Percentiles rank a stretch among this genome's conserved stretches.
These are phyloP conservation scores for Philereme vetulata DNA, from an alignment of 2,888 invertebrate genomes.

Conservation along the genomic window DNA sequence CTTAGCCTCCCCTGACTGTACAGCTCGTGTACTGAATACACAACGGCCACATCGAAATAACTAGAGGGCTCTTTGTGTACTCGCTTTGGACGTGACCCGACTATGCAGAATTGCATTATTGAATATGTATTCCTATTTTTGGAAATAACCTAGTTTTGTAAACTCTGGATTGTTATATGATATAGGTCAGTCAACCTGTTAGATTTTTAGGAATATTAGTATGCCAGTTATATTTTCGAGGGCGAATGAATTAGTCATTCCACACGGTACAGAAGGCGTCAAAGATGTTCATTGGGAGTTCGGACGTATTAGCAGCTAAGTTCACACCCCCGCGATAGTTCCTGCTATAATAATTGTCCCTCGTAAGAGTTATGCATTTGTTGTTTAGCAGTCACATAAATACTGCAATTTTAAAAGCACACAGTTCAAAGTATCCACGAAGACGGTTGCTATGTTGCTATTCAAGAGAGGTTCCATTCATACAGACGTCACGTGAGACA, in stretches of 20 bases:
- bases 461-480: slow-evolving; percentile 46
- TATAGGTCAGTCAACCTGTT: no score
- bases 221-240: no score
- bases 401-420: neutral
- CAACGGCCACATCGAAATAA: slow-evolving; percentile 28
- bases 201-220: no score
- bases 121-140: slow-evolving; percentile 17
- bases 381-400: neutral
- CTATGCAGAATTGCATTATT: slow-evolving; percentile 19
- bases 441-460: slow-evolving; percentile 29
- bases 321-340: no score
- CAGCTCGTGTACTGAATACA: slow-evolving; percentile 28
- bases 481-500: slow-evolving; percentile 55
- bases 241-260: no score
- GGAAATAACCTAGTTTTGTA: neutral
- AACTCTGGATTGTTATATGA: no score
- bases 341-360: no score
- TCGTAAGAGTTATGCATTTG: no score
- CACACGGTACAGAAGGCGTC: no score
- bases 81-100: slow-evolving; percentile 20
- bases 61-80: slow-evolving; percentile 29
- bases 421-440: slow-evolving; percentile 9
- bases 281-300: no score
- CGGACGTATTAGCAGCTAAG: no score
- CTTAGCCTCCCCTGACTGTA: slow-evolving; percentile 1